A percentile compares a stretch with the other conserved stretches of the same genome.
Conservation (phyloP, 2,113 vertebrate genomes). For the Antennarius striatus region DNA sequence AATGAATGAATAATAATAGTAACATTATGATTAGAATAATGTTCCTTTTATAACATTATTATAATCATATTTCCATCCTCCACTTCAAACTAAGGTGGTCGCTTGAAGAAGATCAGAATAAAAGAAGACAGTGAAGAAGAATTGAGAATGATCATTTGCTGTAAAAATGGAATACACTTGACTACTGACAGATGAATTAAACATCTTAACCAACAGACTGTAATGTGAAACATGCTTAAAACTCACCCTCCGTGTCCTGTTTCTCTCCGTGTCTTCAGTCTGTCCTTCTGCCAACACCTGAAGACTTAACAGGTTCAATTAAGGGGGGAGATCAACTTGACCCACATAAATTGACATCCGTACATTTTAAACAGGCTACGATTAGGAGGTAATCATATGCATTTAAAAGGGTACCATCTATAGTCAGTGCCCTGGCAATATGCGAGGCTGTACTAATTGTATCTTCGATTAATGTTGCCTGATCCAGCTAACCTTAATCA, state of each 20-base stretch:
- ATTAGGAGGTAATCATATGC: slow-evolving; percentile 25
- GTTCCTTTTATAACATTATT: too few species aligned
- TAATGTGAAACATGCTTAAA: neutral
- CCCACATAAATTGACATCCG: slow-evolving; percentile 13
- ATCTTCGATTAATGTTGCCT: slow-evolving; percentile 35
- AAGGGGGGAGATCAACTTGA: slow-evolving; percentile 17
- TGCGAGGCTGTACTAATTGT: neutral
- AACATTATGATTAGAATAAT: too few species aligned
- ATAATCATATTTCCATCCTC: too few species aligned
- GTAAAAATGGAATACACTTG: neutral
- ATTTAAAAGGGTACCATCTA: slow-evolving; percentile 52
- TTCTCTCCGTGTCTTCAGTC: neutral
- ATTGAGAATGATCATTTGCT: neutral
- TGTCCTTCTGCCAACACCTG: slow-evolving; percentile 11
- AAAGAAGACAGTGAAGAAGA: neutral
- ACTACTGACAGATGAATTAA: neutral
- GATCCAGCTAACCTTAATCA: slow-evolving; percentile 23
- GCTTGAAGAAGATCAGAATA: neutral
- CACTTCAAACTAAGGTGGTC: neutral
- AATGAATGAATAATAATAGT: too few species aligned
- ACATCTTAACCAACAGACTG: neutral
- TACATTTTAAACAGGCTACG: slow-evolving; percentile 20
- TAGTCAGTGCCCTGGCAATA: slow-evolving; percentile 7
- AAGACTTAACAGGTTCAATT: slow-evolving; percentile 14
- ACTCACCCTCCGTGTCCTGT: neutral